These are phyloP conservation scores for Chrysodeixis includens DNA, from an alignment of 2,888 invertebrate genomes.

Conservation along the genomic window DNA sequence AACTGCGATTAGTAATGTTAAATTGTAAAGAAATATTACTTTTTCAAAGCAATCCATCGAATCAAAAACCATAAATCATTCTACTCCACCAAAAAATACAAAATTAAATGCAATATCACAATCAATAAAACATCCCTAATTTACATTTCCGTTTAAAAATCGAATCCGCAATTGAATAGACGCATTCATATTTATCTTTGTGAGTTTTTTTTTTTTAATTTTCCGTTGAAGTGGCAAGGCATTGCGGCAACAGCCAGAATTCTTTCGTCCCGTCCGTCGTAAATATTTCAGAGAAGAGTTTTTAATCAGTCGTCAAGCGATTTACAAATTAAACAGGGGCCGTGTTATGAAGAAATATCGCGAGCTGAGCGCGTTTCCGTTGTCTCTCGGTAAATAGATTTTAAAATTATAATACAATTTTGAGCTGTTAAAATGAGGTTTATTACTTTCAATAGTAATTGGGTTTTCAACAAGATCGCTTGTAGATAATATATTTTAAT, in stretches of 20 bases:
- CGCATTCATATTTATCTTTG: constrained; percentile 41
- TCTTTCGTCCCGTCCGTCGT: constrained; percentile 67
- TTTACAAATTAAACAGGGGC: constrained; percentile 89
- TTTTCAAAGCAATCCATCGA: not conserved
- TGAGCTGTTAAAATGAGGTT: not conserved
- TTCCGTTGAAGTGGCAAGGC: constrained; percentile 53
- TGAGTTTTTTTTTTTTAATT: constrained; percentile 57
- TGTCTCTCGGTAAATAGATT: constrained; percentile 23
- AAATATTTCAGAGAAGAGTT: constrained; percentile 87
- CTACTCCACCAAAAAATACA: not conserved
- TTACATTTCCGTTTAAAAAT: constrained; percentile 33
- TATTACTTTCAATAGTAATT: not conserved
- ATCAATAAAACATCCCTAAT: constrained; percentile 29
- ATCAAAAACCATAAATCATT: not conserved
- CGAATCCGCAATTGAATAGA: constrained; percentile 47
- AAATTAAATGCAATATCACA: constrained; percentile 8
- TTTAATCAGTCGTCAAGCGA: constrained; percentile 89
- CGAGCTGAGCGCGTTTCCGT: constrained; percentile 73
- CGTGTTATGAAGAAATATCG: constrained; percentile 88
- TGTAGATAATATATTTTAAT: not conserved
- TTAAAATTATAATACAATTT: not conserved
- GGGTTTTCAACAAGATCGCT: not conserved
- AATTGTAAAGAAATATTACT: not conserved
- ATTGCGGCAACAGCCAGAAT: constrained; percentile 50
- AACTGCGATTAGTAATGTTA: not conserved